Base-by-base conservation (phyloP, 2,888 invertebrate species). In the Chloroclystis v-ata region DNA sequence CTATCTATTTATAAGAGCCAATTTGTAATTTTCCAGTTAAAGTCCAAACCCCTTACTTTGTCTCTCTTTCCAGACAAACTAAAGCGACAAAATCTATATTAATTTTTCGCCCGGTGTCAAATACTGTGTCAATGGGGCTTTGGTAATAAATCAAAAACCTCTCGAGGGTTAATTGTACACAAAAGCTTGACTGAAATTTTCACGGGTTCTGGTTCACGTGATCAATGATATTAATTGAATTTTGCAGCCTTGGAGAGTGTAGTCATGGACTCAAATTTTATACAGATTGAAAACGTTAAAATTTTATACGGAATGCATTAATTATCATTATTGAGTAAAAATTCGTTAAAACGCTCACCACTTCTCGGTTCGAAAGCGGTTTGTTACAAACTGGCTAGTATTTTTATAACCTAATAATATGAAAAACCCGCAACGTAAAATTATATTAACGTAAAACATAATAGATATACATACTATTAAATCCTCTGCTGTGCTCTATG, bases 211-310 rank as follows among this genome's bases (percentile, higher is more conserved):
- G 37, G 12, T 26, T 40, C 40, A 28, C 32, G 37, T 50, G 39
- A 52, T 50, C 57, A 53, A 53, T 54, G 49, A 46, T 40, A 48
- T 47, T 46, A 50, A 55, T 55, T 50, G 49, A 52, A 49, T 44
- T 26, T 43, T 28, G 16, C 10, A 24, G 5, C 9, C 32, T 11
- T n/a, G 8, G 4, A 35, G 20, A 35, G 11, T 1, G 4, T 1
- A 35, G 8, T 20, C 10, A 11, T 7, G 35, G 35, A 35, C 20
- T 7, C 11, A 11, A 35, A 35, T 4, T 16, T n/a, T 8, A 30
- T 26, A 26, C 26, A 10, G 28, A 10, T 28, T 11, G n/a, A 33
- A 3, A 1, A 33, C 16, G 6, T 16, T 10, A n/a, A 20, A 5
- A 20, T 20, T 20, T 20, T 20, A 20, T n/a, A n/a, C n/a, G n/a